Conservation (phyloP, 2,113 vertebrate genomes). For the Gymnorhina tibicen region DNA sequence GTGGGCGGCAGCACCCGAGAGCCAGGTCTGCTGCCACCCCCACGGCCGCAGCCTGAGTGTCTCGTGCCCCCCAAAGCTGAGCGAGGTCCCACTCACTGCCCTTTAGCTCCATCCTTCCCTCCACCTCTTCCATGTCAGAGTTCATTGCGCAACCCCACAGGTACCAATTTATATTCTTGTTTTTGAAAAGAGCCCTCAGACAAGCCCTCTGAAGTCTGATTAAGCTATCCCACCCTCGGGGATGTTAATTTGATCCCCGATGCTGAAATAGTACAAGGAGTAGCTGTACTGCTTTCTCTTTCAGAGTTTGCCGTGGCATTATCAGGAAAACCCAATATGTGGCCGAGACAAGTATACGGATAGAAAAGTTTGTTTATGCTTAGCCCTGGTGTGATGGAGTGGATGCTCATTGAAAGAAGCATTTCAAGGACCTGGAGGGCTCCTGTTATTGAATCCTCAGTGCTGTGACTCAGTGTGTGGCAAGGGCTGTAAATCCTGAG, state of each 20-base stretch:
- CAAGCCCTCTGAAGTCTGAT: neutral
- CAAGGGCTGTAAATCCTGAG: slow-evolving; percentile 49
- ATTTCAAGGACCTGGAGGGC: slow-evolving; percentile 50
- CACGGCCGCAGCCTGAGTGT: accelerated
- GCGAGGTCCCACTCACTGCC: neutral
- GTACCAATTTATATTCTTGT: neutral
- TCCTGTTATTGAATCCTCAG: slow-evolving; percentile 37
- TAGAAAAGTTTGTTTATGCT: slow-evolving; percentile 30
- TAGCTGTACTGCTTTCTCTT: neutral
- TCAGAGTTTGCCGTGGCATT: neutral
- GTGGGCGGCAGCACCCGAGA: neutral
- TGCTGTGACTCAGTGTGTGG: slow-evolving; percentile 37
- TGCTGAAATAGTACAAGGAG: neutral
- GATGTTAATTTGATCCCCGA: neutral
- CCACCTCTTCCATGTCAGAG: neutral
- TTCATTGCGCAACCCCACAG: too few species aligned
- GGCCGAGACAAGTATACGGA: neutral
- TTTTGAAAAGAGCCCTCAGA: neutral
- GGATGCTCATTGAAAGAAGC: slow-evolving; percentile 47
- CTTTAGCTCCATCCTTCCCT: neutral
- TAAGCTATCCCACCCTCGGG: neutral
- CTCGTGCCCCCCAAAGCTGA: accelerated
- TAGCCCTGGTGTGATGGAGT: slow-evolving; percentile 46
- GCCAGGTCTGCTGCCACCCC: neutral
- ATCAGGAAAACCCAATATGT: neutral